Base-by-base conservation (phyloP, 2,888 invertebrate species). In the Conops quadrifasciatus region DNA sequence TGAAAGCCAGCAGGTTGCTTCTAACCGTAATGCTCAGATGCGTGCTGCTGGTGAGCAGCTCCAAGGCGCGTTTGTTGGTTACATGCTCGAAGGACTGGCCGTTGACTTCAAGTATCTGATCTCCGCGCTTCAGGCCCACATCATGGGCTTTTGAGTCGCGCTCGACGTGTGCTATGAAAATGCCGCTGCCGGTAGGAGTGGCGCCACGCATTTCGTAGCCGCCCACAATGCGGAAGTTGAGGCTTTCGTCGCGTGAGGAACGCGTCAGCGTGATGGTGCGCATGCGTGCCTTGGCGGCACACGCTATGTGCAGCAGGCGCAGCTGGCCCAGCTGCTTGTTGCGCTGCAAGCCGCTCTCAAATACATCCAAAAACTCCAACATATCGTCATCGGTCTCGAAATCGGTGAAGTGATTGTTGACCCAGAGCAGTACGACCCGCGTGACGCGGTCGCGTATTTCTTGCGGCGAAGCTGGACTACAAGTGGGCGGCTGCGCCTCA, bases 21-120 rank as follows among this genome's bases (percentile, higher is more conserved):
- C 97, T 98, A 66, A 99, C 96, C 70, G 96, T 95, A 78, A 99
- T 94, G 85, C 96, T 95, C 73, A 99, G 88, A 88, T 98, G 98
- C 64, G 98, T 99, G 64, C 97, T 95, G 72, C 95, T 93, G 76
- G 94, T 91, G 19, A 99, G 90, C 75, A 98, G 92, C 87, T 98
- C 98, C 86, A 97, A 89, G 13, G 98, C 98, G 82, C 93, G 92
- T 62, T 93, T 91, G 84, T 95, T 94, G 78, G 93, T 94, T 63
- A 98, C 95, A 87, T 96, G 95, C 81, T 95, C 94, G 85, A 98
- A 97, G 81, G 94, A 96, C 84, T 97, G 96, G 36, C 97, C 97
- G 86, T 99, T 99, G 0, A 99, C 97, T 88, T 98, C 97, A 77
- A 98, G 88, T 74, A 99, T 95, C 88, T 99, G 98, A 88, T 99